Evolutionary conservation across 2,888 invertebrate genomes (phyloP).

Genomic region (Cephus nigrinus): DNA sequence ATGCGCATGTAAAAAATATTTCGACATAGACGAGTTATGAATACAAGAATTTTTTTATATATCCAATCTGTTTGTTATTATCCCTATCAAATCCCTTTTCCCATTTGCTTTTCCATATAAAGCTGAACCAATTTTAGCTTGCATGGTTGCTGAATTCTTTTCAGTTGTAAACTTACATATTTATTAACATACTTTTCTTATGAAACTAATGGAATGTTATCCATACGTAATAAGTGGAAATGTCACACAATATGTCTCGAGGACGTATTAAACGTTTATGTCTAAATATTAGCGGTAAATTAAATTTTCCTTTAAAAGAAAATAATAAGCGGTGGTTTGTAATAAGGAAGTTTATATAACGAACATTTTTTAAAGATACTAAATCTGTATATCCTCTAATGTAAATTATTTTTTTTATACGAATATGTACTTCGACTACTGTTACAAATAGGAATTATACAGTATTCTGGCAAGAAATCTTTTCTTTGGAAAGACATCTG

Average conservation of each 20-base stretch:
- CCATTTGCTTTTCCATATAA: neutral
- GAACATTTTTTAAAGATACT: neutral
- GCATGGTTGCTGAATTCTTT: neutral
- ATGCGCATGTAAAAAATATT: neutral
- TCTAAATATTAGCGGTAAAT: neutral
- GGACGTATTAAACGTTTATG: neutral
- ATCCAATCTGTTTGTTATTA: neutral
- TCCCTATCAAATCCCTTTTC: neutral
- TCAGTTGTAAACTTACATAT: neutral
- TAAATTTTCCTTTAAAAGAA: neutral
- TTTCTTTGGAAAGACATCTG: constrained; percentile 4
- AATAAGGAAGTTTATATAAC: neutral
- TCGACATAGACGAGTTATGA: neutral
- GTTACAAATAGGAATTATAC: neutral
- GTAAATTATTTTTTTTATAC: neutral
- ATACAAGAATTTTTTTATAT: neutral
- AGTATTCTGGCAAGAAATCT: neutral
- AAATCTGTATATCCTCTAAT: neutral
- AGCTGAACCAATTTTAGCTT: neutral
- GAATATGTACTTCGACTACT: neutral
- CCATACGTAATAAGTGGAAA: neutral
- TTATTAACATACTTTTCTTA: neutral
- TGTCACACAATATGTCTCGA: neutral
- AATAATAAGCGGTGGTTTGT: neutral
- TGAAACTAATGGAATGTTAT: neutral